Evolutionary conservation across 2,888 invertebrate species (phyloP).

Genomic region (Leptura quadrifasciata): DNA sequence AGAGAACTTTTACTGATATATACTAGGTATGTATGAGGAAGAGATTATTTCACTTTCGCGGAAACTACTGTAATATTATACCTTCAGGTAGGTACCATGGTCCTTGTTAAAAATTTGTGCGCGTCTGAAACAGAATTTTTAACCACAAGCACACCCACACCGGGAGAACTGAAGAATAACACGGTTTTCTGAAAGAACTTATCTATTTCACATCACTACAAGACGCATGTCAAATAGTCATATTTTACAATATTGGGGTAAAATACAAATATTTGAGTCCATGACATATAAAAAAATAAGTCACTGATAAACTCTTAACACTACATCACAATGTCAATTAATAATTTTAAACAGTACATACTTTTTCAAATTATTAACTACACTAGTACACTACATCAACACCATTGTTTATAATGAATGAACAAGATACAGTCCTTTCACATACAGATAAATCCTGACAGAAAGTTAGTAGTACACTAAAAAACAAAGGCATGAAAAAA

Average conservation of each 20-base stretch:
- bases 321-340: constrained; percentile 63
- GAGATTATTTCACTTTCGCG: constrained; percentile 10
- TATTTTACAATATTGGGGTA: constrained; percentile 48
- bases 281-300: constrained; percentile 43
- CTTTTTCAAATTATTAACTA: constrained; percentile 54
- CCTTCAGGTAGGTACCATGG: neutral
- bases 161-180: constrained; percentile 59
- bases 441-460: constrained; percentile 63
- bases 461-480: constrained; percentile 52
- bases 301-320: constrained; percentile 61
- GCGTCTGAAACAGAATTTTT: constrained; percentile 11
- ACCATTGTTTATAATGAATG: constrained; percentile 58
- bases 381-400: constrained; percentile 63
- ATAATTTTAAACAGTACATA: constrained; percentile 54
- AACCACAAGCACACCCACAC: constrained; percentile 47
- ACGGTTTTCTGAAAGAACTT: constrained; percentile 61
- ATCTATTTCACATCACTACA: constrained; percentile 68
- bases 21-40: neutral
- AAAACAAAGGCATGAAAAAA: constrained; percentile 50
- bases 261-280: constrained; percentile 53
- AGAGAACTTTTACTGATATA: constrained; percentile 18
- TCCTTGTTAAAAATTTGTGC: constrained; percentile 2
- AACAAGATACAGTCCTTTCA: constrained; percentile 67
- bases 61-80: neutral
- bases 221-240: constrained; percentile 51